A percentile compares a stretch with the other conserved stretches of the same genome.
Conservation (phyloP, 2,888 invertebrate species). For the Clusia tigrina region DNA sequence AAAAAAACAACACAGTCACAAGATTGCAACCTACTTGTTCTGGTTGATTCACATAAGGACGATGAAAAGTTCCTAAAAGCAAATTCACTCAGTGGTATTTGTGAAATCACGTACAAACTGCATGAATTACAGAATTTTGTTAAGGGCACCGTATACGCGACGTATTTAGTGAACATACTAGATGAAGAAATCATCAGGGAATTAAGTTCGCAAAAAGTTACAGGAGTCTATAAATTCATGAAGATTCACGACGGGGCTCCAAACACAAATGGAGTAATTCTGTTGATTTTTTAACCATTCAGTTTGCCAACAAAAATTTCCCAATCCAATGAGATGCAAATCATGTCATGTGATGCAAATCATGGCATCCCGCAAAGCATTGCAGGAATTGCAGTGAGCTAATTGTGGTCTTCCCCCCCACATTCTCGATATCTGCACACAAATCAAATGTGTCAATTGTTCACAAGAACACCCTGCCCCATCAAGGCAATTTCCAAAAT, state of each 20-base stretch:
- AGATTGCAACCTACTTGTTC: too few relatives aligned
- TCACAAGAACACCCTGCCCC: too few relatives aligned
- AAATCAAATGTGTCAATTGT: too few relatives aligned
- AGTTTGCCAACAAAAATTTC: conserved; percentile 21
- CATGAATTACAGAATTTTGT: conserved; percentile 25
- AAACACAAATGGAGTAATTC: conserved; percentile 21
- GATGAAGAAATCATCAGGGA: conserved; percentile 29
- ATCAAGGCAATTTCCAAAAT: conserved; percentile 17
- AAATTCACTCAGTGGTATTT: conserved; percentile 12
- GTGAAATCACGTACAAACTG: conserved; percentile 18
- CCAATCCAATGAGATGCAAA: conserved; percentile 35
- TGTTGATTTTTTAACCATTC: conserved; percentile 25
- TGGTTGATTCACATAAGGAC: too few relatives aligned
- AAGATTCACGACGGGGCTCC: conserved; percentile 13
- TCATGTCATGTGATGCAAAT: too few relatives aligned
- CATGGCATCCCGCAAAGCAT: conserved; percentile 31
- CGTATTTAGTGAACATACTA: conserved; percentile 20
- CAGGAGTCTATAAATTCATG: conserved; percentile 17
- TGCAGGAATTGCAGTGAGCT: too few relatives aligned
- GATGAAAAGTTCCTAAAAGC: conserved; percentile 16
- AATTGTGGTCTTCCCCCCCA: too few relatives aligned
- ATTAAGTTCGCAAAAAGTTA: conserved; percentile 17
- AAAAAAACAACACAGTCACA: too few relatives aligned
- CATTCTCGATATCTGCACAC: too few relatives aligned
- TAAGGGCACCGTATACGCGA: conserved; percentile 29